Conservation (phyloP, 2,888 invertebrate species). For the Antheraea yamamai region DNA sequence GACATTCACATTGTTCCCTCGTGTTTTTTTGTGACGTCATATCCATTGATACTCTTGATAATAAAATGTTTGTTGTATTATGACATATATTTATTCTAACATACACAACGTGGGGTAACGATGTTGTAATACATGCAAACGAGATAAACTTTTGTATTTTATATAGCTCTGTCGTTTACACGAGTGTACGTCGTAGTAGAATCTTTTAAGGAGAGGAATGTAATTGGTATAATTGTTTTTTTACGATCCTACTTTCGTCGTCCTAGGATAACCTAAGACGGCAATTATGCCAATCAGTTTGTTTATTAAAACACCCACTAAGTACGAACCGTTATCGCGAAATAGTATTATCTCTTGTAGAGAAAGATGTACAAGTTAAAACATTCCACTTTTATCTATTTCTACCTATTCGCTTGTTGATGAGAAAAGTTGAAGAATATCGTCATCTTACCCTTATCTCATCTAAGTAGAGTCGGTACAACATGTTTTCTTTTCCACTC, state of each 20-base stretch:
- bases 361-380: no score
- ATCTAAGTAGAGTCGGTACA: no score
- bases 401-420: not conserved
- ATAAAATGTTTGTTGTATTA: conserved; percentile 39
- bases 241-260: not conserved
- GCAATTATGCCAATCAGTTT: not conserved
- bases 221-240: no score
- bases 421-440: not conserved
- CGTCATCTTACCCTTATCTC: no score
- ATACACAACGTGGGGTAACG: not conserved
- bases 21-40: conserved; percentile 48
- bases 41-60: conserved; percentile 52
- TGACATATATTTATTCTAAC: conserved; percentile 20
- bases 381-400: not conserved
- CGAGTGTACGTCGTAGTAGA: not conserved
- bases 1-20: conserved; percentile 79
- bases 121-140: not conserved
- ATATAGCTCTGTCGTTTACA: not conserved
- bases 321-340: no score
- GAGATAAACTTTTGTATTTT: not conserved
- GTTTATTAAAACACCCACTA: not conserved
- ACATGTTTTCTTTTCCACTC: no score
- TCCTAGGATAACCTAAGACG: not conserved
- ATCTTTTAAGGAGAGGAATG: not conserved
- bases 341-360: no score